These are phyloP conservation scores for Spodoptera litura DNA, from an alignment of 1,140 invertebrate genomes.

Conservation along the genomic window DNA sequence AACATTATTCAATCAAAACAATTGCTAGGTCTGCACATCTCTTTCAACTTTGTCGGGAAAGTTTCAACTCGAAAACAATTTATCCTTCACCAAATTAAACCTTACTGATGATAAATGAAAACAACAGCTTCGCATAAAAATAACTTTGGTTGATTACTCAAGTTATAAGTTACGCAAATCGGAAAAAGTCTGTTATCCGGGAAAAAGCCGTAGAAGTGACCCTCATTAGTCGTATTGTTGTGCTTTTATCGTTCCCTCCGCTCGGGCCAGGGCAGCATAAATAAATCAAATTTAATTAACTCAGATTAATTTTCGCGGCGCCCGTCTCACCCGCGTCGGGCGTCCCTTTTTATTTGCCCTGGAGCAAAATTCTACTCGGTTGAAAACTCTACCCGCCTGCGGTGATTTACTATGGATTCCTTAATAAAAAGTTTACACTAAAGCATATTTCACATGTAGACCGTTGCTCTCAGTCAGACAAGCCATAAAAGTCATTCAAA, in stretches of 20 bases:
- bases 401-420: slow-evolving; percentile 76
- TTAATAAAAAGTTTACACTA: slow-evolving; percentile 84
- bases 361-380: slow-evolving; percentile 69
- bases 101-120: slow-evolving; percentile 48
- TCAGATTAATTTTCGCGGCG: slow-evolving; percentile 83
- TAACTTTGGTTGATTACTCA: slow-evolving; percentile 57
- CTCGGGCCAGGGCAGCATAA: slow-evolving; percentile 71
- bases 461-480: slow-evolving; percentile 60
- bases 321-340: slow-evolving; percentile 60
- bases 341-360: slow-evolving; percentile 80
- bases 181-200: slow-evolving; percentile 74
- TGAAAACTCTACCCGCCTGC: slow-evolving; percentile 61
- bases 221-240: slow-evolving; percentile 80
- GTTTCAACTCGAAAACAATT: slow-evolving; percentile 31
- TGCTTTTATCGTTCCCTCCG: slow-evolving; percentile 74
- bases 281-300: slow-evolving; percentile 84
- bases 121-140: slow-evolving; percentile 57
- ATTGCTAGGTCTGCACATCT: slow-evolving; percentile 17
- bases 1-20: background rate
- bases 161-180: slow-evolving; percentile 60
- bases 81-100: slow-evolving; percentile 31
- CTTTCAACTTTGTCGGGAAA: slow-evolving; percentile 2
- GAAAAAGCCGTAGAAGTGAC: slow-evolving; percentile 78
- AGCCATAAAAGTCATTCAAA: slow-evolving; percentile 74
- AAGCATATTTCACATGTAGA: slow-evolving; percentile 74